These are phyloP conservation scores for Amphibalanus amphitrite DNA, from an alignment of 1,140 invertebrate genomes.

Conservation along the genomic window DNA sequence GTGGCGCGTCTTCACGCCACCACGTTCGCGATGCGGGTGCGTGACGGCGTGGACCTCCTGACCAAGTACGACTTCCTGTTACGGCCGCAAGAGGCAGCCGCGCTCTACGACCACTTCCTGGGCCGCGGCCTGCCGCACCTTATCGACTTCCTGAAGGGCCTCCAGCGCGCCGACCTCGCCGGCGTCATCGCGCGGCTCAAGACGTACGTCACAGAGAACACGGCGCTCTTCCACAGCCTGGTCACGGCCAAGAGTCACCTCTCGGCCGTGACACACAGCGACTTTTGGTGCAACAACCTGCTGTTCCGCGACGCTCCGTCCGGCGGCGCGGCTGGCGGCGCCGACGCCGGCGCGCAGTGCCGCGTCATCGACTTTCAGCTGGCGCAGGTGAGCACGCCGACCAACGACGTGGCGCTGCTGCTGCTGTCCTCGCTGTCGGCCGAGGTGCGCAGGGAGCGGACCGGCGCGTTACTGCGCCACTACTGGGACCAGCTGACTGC, in stretches of 20 bases:
- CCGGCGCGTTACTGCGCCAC: slow-evolving; percentile 39
- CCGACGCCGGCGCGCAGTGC: slow-evolving; percentile 27
- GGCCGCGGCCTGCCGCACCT: slow-evolving; percentile 52
- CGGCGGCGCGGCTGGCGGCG: slow-evolving; percentile 25
- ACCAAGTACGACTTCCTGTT: slow-evolving; percentile 38
- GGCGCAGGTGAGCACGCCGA: slow-evolving; percentile 53
- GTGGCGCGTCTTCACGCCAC: slow-evolving; percentile 50
- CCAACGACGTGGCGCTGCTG: slow-evolving; percentile 59
- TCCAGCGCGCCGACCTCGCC: slow-evolving; percentile 25
- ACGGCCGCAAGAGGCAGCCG: slow-evolving; percentile 49
- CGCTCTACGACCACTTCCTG: slow-evolving; percentile 55
- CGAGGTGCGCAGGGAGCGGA: slow-evolving; percentile 41
- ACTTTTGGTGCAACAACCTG: slow-evolving; percentile 67
- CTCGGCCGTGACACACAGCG: slow-evolving; percentile 53
- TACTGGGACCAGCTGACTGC: slow-evolving; percentile 45
- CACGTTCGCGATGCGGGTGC: slow-evolving; percentile 11
- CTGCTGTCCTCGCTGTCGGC: slow-evolving; percentile 55
- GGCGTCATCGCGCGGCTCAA: slow-evolving; percentile 43
- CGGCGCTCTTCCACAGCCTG: slow-evolving; percentile 18
- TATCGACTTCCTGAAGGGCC: slow-evolving; percentile 15
- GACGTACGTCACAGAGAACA: slow-evolving; percentile 20
- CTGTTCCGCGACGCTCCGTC: slow-evolving; percentile 40
- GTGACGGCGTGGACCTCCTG: slow-evolving; percentile 9
- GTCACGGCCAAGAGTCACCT: slow-evolving; percentile 31
- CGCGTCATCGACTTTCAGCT: slow-evolving; percentile 65